Conservation (phyloP, 2,113 vertebrate genomes). For the Electrona antarctica region DNA sequence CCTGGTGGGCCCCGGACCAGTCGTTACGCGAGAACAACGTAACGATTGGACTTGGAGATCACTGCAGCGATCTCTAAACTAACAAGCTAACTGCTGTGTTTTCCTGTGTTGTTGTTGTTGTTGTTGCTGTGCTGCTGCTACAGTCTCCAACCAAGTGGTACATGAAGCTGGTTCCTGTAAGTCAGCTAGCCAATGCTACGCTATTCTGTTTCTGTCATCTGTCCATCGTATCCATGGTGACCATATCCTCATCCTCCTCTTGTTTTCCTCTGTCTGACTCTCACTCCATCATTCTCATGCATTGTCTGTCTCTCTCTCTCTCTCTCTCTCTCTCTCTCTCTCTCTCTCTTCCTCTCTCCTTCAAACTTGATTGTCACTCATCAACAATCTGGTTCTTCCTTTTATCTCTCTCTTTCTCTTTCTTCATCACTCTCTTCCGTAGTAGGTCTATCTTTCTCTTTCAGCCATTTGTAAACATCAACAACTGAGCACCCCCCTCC, state of each 20-base stretch:
- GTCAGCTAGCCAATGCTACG: conserved; percentile 74
- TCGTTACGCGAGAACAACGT: no score
- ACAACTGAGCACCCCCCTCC: conserved; percentile 17
- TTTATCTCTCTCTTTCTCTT: background rate
- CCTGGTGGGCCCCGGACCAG: no score
- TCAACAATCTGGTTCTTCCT: background rate
- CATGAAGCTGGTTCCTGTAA: conserved; percentile 99
- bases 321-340: background rate
- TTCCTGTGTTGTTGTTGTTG: conserved; percentile 52
- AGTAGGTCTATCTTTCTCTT: background rate
- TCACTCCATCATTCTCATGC: background rate
- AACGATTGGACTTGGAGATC: no score
- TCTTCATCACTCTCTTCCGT: background rate
- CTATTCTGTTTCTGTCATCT: conserved; percentile 51
- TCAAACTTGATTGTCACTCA: background rate
- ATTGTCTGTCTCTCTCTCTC: background rate
- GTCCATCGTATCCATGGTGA: conserved; percentile 3
- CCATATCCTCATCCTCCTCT: no score
- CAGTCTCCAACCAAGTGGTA: conserved; percentile 99
- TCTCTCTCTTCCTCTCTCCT: background rate
- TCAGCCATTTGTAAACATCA: conserved; percentile 25
- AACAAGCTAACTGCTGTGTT: conserved; percentile 56
- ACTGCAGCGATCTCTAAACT: no score
- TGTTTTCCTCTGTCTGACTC: background rate
- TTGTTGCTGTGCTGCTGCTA: conserved; percentile 50